Conservation (phyloP, 1,140 invertebrate genomes). For the Leptinotarsa defecta region DNA sequence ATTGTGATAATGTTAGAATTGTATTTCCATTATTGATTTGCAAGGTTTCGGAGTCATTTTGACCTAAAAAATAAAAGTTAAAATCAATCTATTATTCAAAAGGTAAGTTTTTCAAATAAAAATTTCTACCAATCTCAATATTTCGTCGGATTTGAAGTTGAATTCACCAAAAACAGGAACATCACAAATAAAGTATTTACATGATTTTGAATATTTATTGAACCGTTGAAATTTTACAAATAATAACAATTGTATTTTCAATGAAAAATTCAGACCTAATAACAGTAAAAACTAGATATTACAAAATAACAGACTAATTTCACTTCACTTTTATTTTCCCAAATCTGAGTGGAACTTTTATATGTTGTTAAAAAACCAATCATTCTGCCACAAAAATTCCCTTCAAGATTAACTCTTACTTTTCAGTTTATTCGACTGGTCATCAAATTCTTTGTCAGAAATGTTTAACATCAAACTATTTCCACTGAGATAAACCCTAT, state of each 20-base stretch:
- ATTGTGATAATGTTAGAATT: conserved; percentile 35
- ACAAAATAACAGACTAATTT: conserved; percentile 2
- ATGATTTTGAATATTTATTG: conserved; percentile 19
- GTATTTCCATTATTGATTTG: conserved; percentile 20
- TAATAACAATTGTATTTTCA: conserved; percentile 26
- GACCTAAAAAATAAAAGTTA: conserved; percentile 23
- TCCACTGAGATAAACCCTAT: conserved; percentile 91
- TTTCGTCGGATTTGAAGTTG: too few relatives aligned
- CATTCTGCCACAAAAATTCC: neutral
- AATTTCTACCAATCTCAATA: neutral
- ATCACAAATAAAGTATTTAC: neutral
- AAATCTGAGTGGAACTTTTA: neutral
- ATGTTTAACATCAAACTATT: conserved; percentile 97
- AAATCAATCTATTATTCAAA: neutral
- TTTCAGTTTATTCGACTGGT: conserved; percentile 80
- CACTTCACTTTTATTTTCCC: neutral
- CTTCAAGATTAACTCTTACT: conserved; percentile 66
- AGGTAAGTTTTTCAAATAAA: neutral
- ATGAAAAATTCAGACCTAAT: conserved; percentile 8
- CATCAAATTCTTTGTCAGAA: conserved; percentile 91
- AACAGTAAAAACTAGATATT: conserved; percentile 9
- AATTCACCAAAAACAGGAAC: too few relatives aligned
- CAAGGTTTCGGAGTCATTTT: conserved; percentile 15
- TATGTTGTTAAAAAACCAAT: neutral
- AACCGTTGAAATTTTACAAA: conserved; percentile 20